Evolutionary conservation across 2,888 invertebrate species (phyloP), one percentile per base, ranked within the genome.

Genomic region (Pecten maximus): DNA sequence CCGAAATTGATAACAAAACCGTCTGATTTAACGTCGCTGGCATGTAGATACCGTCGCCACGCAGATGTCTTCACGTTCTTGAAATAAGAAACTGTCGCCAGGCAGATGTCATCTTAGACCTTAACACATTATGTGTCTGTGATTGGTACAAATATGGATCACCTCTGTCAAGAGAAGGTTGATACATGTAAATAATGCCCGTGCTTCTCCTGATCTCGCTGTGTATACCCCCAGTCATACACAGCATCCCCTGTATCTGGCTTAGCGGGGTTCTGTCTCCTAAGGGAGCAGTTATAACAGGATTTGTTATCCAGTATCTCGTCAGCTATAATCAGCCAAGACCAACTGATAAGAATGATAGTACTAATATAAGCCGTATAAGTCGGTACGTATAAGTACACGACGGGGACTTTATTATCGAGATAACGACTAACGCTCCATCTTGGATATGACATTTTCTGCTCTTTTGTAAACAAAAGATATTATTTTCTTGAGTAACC

Each of bases 401-500:
- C 28, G 1, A 35, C 28, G 16, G 74, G 74, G 74, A 35, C 35
- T 74, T 74, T 74, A 74, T 74, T 6, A 28, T 60, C 28, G 6
- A 60, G 60, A 60, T 60, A 28, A 60, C 28, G 60, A 3, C 28
- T 15, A 74, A 28, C 28, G 12, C 10, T 23, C 74, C 8, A 74
- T 74, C 74, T 10, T 1, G 74, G 10, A 35, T 35, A 74, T 74
- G 35, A 12, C 10, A 3, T 3, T 74, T 74, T 74, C 28, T 74
- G 74, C 74, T 74, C 74, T 74, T 74, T 74, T 35, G 74, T 74
- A 74, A 74, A 74, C 74, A 74, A 74, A 35, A 8, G 8, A 35
- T 35, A 74, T 74, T 74, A 74, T 74, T 54, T 54, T 54, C 54
- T 3, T 23, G 15, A 28, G 10, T 35, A 23, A 23, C 74, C 74